A percentile compares a stretch with the other conserved stretches of the same genome.
These are phyloP conservation scores for Uromys caudimaculatus DNA, from an alignment of 2,797 vertebrate species.

Conservation along the genomic window DNA sequence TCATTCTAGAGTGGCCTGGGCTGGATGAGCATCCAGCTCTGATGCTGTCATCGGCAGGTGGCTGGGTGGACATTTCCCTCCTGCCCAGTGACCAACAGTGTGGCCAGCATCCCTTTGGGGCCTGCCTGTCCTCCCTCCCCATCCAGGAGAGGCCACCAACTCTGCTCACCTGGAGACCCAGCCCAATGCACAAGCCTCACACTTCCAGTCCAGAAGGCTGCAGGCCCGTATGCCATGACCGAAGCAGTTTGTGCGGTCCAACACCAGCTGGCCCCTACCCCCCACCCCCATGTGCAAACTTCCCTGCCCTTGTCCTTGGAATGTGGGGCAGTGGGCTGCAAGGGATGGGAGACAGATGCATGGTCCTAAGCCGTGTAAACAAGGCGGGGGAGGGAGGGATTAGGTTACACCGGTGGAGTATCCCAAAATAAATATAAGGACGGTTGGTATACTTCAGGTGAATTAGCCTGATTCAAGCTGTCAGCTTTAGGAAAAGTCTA, in stretches of 20 bases:
- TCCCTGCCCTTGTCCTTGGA: constrained; percentile 32
- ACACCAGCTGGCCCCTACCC: not conserved
- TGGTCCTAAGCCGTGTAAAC: constrained; percentile 84
- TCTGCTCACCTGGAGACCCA: not conserved
- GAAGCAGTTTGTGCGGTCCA: fast-evolving
- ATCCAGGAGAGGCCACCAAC: fast-evolving
- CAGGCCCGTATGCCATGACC: no score
- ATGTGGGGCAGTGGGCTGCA: not conserved
- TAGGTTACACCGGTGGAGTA: constrained; percentile 88
- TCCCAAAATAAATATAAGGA: constrained; percentile 89
- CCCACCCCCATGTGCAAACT: not conserved
- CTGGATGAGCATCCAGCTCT: not conserved
- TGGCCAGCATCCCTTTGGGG: fast-evolving
- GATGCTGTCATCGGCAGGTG: fast-evolving
- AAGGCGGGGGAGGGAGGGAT: constrained; percentile 86
- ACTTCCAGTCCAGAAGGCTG: not conserved
- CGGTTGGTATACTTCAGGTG: constrained; percentile 89
- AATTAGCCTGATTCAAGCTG: constrained; percentile 90
- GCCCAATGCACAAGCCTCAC: not conserved
- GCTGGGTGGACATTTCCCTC: not conserved
- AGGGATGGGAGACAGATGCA: constrained; percentile 87
- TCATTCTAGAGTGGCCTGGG: fast-evolving
- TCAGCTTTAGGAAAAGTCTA: constrained; percentile 89
- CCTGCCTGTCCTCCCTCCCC: no score
- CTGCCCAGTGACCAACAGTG: fast-evolving